Percentiles rank a stretch among this genome's conserved stretches.
Evolutionary conservation across 2,888 invertebrate genomes (phyloP).

Genomic region (Cantharis nigra): DNA sequence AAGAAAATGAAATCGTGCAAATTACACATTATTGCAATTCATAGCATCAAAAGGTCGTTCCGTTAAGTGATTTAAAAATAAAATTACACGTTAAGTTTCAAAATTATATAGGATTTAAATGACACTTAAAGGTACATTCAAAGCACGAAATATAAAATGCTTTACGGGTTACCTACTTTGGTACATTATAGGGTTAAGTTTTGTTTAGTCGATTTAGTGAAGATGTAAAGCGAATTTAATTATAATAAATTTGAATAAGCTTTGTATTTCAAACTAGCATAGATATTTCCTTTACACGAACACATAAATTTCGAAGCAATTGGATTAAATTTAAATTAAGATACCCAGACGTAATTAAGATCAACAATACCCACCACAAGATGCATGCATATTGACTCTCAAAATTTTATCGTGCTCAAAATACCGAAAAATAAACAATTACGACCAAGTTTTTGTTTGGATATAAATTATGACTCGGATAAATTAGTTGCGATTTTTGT

Average conservation of each 20-base stretch:
- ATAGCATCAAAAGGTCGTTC: not conserved
- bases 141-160: not conserved
- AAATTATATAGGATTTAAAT: not conserved
- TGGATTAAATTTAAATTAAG: slow-evolving; percentile 31
- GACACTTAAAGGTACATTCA: not conserved
- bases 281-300: slow-evolving; percentile 14
- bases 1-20: not conserved
- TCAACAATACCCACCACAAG: slow-evolving; percentile 28
- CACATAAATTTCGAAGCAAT: slow-evolving; percentile 19
- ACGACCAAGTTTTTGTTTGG: not conserved
- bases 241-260: slow-evolving; percentile 11
- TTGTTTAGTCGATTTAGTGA: slow-evolving; percentile 4
- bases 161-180: not conserved
- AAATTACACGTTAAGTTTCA: not conserved
- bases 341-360: slow-evolving; percentile 29
- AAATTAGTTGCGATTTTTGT: not conserved
- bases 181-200: not conserved
- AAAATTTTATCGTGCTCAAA: not conserved
- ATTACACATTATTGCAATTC: not conserved
- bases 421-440: not conserved
- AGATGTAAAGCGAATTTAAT: slow-evolving; percentile 7
- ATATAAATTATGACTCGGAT: not conserved
- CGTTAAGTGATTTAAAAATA: not conserved
- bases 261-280: slow-evolving; percentile 8
- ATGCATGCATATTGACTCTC: slow-evolving; percentile 15